A percentile compares a stretch with the other conserved stretches of the same genome.
Evolutionary conservation across 2,113 vertebrate species (phyloP).

Genomic region (Vidua chalybeata): DNA sequence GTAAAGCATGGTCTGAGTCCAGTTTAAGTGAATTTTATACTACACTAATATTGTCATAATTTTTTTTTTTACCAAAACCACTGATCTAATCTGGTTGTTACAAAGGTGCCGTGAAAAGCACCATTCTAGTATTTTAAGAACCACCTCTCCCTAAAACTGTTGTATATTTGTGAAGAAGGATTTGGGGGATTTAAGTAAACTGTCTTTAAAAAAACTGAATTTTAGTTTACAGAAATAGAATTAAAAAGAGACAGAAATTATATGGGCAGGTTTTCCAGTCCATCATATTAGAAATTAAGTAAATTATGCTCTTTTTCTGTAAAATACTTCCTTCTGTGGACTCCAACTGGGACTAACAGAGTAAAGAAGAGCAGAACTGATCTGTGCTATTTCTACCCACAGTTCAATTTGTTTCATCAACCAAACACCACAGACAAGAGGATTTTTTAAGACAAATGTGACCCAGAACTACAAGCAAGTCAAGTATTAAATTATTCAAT

Average conservation of each 20-base stretch:
- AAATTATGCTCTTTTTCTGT: not conserved
- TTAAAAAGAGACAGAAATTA: not conserved
- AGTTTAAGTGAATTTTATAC: not conserved
- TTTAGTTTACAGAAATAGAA: not conserved
- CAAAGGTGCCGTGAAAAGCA: not conserved
- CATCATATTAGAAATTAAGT: not conserved
- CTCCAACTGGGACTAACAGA: not conserved
- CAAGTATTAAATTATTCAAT: slow-evolving; percentile 1
- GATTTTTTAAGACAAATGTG: not conserved
- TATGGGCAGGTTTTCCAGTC: not conserved
- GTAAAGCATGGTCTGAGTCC: not conserved
- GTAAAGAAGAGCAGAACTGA: not conserved
- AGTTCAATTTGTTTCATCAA: not conserved
- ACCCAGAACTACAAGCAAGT: not conserved
- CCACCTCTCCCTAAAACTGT: not conserved
- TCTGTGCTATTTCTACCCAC: not conserved
- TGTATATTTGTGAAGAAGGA: not conserved
- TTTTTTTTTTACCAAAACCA: not conserved
- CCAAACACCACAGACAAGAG: not conserved
- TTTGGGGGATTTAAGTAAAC: not conserved
- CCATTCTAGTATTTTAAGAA: not conserved
- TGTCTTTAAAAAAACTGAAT: not conserved
- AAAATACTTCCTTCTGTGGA: not conserved
- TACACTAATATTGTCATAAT: not conserved
- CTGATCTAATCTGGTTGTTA: not conserved